Evolutionary conservation across 1,140 invertebrate species (phyloP).

Genomic region (Anoplophora glabripennis): DNA sequence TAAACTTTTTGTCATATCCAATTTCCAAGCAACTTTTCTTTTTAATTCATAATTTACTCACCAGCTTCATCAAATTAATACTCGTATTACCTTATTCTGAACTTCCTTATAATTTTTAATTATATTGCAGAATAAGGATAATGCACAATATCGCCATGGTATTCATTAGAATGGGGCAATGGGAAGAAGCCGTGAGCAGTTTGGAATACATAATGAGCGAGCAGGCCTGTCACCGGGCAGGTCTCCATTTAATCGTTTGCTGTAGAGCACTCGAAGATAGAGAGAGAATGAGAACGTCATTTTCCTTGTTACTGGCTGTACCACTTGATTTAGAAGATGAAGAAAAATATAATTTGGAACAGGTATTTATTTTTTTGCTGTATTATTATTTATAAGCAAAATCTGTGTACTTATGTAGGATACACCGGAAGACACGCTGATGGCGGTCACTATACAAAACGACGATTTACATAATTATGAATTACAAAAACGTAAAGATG

Average conservation of each 20-base stretch:
- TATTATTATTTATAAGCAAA: conserved; percentile 1
- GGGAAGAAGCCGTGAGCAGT: conserved; percentile 90
- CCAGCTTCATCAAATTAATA: no score
- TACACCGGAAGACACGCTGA: conserved; percentile 67
- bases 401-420: conserved; percentile 52
- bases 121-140: conserved; percentile 80
- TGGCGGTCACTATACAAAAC: conserved; percentile 75
- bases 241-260: conserved; percentile 89
- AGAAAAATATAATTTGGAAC: conserved; percentile 63
- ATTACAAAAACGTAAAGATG: conserved; percentile 69
- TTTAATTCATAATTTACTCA: no score
- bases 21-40: no score
- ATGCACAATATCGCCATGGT: conserved; percentile 98
- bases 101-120: no score
- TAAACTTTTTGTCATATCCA: no score
- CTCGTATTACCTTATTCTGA: no score
- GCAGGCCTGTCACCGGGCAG: conserved; percentile 76
- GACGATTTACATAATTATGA: conserved; percentile 78
- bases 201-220: conserved; percentile 99
- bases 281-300: conserved; percentile 92
- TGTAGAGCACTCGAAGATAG: conserved; percentile 91
- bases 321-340: conserved; percentile 81
- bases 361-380: conserved; percentile 29
- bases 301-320: conserved; percentile 86
- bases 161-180: conserved; percentile 94